Percentiles rank a stretch among this genome's conserved stretches.
Conservation (phyloP, 2,888 invertebrate species). For the Hecatera dysodea region DNA sequence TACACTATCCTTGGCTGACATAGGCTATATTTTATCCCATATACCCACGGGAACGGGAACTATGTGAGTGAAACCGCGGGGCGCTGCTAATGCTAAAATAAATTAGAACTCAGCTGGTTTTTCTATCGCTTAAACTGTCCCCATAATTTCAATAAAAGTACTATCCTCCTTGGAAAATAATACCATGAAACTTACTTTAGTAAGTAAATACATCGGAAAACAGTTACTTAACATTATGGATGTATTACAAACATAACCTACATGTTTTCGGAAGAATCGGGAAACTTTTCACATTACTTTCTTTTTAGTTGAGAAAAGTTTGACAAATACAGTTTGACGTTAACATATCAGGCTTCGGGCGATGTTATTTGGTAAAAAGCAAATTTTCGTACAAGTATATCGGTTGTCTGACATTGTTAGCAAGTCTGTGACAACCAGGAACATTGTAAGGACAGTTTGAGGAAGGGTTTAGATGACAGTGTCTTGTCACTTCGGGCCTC, state of each 20-base stretch:
- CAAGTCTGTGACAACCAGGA: slow-evolving; percentile 68
- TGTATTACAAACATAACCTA: slow-evolving; percentile 58
- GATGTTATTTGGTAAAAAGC: slow-evolving; percentile 59
- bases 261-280: slow-evolving; percentile 56
- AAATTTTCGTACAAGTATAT: slow-evolving; percentile 57
- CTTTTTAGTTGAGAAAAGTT: slow-evolving; percentile 62
- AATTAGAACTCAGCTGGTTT: not conserved
- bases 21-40: too few species aligned
- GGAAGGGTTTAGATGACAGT: slow-evolving; percentile 77
- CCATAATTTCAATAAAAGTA: not conserved
- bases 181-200: not conserved
- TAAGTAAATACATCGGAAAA: slow-evolving; percentile 40
- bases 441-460: slow-evolving; percentile 57
- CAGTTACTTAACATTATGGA: slow-evolving; percentile 32
- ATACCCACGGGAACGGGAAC: too few species aligned
- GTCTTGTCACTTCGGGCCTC: slow-evolving; percentile 75
- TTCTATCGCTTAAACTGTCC: not conserved
- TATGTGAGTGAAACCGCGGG: too few species aligned
- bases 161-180: not conserved
- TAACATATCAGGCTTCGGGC: slow-evolving; percentile 56
- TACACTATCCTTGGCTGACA: too few species aligned
- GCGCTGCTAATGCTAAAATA: too few species aligned
- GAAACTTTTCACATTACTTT: slow-evolving; percentile 61
- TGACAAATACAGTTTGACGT: slow-evolving; percentile 62
- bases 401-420: slow-evolving; percentile 75